Conservation (phyloP, 2,113 vertebrate genomes). For the Lagopus leucura region DNA sequence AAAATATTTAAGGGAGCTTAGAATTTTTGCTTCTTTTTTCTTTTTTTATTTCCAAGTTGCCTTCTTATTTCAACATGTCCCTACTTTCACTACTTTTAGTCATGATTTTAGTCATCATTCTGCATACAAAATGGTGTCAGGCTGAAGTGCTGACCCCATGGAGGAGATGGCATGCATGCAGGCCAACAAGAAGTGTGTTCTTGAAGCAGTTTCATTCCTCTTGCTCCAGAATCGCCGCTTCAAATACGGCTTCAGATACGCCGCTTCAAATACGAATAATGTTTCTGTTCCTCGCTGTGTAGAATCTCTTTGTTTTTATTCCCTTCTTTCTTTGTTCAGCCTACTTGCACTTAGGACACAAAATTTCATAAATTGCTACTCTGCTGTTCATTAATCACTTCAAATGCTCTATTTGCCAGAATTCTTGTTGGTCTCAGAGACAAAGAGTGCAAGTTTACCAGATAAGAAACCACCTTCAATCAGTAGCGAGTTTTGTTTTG, state of each 20-base stretch:
- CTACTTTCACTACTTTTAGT: not conserved
- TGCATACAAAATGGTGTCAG: not conserved
- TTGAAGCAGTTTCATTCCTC: not conserved
- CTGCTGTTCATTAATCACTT: not conserved
- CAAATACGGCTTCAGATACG: too few species aligned
- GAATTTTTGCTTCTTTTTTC: not conserved
- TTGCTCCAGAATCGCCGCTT: not conserved
- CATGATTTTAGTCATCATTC: not conserved
- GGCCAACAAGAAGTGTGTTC: rapidly evolving
- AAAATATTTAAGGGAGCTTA: constrained; percentile 4
- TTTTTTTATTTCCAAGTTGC: not conserved
- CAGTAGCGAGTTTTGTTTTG: not conserved
- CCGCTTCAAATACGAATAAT: not conserved
- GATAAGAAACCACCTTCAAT: not conserved
- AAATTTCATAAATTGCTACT: not conserved
- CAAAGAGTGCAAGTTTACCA: not conserved
- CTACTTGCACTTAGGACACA: not conserved
- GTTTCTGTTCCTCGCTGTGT: not conserved
- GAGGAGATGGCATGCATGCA: not conserved
- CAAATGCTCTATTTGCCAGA: not conserved
- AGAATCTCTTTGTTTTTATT: not conserved
- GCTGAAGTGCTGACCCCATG: not conserved
- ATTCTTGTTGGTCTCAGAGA: not conserved
- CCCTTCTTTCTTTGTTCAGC: not conserved
- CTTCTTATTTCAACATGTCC: not conserved